Conservation (phyloP, 2,797 vertebrate genomes). For the Arnoldichthys spilopterus region DNA sequence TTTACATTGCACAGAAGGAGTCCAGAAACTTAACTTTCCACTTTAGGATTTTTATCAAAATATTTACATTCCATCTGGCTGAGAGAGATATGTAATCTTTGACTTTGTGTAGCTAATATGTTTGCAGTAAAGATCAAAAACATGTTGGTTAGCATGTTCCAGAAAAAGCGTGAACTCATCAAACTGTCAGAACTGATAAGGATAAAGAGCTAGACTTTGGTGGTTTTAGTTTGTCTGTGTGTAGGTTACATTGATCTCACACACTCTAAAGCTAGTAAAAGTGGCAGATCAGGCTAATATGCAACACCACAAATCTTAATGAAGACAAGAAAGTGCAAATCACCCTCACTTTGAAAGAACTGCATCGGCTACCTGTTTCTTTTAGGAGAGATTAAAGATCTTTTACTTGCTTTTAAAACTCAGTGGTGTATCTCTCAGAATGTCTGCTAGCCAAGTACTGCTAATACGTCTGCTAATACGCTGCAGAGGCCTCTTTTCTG, state of each 20-base stretch:
- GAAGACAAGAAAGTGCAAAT: too few species aligned
- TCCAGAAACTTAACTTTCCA: neutral
- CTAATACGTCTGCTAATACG: too few species aligned
- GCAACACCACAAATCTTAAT: too few species aligned
- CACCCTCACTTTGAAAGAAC: too few species aligned
- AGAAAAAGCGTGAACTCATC: neutral
- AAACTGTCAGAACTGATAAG: neutral
- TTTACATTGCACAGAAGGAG: neutral
- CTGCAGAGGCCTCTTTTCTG: too few species aligned
- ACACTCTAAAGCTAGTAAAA: neutral
- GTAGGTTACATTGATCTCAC: too few species aligned
- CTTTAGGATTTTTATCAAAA: neutral
- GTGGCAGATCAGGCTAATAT: neutral
- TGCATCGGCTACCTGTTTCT: too few species aligned
- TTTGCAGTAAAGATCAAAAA: neutral
- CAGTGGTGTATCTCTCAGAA: too few species aligned
- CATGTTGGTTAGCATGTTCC: neutral
- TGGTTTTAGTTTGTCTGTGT: too few species aligned
- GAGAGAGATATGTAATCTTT: neutral
- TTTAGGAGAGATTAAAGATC: too few species aligned
- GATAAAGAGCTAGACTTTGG: neutral
- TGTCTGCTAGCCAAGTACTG: too few species aligned
- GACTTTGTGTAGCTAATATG: neutral
- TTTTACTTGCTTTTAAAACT: too few species aligned
- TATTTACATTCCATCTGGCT: constrained; percentile 1